These are phyloP conservation scores for Ochropleura plecta DNA, from an alignment of 2,888 invertebrate species.

Conservation along the genomic window DNA sequence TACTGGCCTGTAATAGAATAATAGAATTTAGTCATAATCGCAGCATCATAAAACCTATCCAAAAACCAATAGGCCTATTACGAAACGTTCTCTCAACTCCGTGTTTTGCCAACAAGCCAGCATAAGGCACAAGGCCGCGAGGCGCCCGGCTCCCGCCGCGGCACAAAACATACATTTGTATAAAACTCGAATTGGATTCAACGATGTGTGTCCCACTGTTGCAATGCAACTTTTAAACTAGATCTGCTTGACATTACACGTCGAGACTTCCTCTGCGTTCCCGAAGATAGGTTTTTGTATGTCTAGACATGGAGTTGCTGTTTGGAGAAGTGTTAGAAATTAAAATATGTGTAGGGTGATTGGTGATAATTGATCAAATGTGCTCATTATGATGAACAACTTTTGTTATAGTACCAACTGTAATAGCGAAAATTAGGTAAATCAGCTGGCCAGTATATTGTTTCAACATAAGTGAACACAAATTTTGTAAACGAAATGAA, in stretches of 20 bases:
- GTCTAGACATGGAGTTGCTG: slow-evolving; percentile 17
- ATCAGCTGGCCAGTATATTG: neutral
- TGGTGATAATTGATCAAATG: neutral
- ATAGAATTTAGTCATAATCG: too few relatives aligned
- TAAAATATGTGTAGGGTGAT: neutral
- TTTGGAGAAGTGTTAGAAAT: slow-evolving; percentile 1
- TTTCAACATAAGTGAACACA: neutral
- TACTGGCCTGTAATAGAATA: neutral
- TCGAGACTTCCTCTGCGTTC: slow-evolving; percentile 38
- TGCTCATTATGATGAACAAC: neutral
- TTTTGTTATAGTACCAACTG: neutral
- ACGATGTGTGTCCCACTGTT: slow-evolving; percentile 72
- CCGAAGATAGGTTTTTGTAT: slow-evolving; percentile 58
- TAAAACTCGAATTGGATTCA: slow-evolving; percentile 81
- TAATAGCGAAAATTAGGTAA: neutral
- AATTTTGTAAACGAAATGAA: too few relatives aligned
- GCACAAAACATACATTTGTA: slow-evolving; percentile 79
- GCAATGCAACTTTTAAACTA: slow-evolving; percentile 78
- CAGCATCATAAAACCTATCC: neutral
- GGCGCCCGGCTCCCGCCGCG: slow-evolving; percentile 20
- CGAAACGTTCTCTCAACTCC: slow-evolving; percentile 38
- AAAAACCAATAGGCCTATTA: slow-evolving; percentile 28
- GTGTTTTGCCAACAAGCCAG: slow-evolving; percentile 58
- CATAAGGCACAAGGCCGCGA: slow-evolving; percentile 33
- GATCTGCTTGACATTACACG: slow-evolving; percentile 67